These are phyloP conservation scores for Poecilia latipinna DNA, from an alignment of 2,113 vertebrate species.

Conservation along the genomic window DNA sequence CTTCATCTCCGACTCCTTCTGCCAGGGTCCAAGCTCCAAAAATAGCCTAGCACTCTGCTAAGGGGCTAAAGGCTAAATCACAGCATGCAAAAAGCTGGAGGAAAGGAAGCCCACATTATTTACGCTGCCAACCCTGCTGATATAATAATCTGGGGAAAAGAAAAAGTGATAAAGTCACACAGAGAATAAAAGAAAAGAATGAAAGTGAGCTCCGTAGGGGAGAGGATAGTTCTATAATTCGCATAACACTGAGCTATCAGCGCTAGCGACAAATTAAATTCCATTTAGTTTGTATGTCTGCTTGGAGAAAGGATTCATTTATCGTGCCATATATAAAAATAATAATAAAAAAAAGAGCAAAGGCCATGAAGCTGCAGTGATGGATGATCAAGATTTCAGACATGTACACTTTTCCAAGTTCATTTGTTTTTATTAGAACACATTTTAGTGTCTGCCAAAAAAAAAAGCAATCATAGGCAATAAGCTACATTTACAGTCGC, in stretches of 20 bases:
- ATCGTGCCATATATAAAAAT: background rate
- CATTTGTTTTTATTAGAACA: background rate
- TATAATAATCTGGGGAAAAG: constrained; percentile 35
- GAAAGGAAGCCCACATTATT: constrained; percentile 57
- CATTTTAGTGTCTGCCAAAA: background rate
- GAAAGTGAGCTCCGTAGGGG: constrained; percentile 4
- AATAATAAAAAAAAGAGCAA: background rate
- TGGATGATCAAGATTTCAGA: constrained; percentile 11
- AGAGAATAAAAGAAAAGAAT: background rate
- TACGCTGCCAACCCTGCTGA: constrained; percentile 46
- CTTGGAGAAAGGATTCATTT: constrained; percentile 21
- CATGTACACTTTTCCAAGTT: constrained; percentile 1
- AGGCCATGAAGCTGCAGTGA: constrained; percentile 9
- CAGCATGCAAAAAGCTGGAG: constrained; percentile 53
- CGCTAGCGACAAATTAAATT: constrained; percentile 40
- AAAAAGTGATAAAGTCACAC: constrained; percentile 13
- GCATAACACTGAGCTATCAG: constrained; percentile 52
- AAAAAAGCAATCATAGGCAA: constrained; percentile 4
- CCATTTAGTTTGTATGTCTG: constrained; percentile 42
- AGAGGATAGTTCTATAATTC: constrained; percentile 56
- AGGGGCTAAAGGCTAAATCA: constrained; percentile 68
- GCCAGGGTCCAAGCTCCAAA: constrained; percentile 56
- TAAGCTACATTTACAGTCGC: constrained; percentile 4
- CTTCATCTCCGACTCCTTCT: constrained; percentile 43
- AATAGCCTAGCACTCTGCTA: constrained; percentile 66